A percentile compares a stretch with the other conserved stretches of the same genome.
Conservation (phyloP, 2,113 vertebrate species). For the Solea solea region DNA sequence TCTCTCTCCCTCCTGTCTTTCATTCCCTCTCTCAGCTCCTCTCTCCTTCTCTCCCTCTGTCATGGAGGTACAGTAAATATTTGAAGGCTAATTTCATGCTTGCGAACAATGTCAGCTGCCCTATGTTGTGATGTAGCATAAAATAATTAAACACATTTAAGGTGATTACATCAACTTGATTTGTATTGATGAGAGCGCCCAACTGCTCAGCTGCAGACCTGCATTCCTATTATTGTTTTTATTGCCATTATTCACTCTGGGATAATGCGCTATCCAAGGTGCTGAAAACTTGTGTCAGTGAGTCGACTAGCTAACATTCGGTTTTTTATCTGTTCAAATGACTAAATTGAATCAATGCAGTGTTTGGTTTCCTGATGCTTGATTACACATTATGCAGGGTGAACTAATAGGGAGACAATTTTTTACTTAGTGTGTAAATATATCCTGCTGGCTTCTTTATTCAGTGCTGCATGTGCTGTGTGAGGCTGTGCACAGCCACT, state of each 20-base stretch:
- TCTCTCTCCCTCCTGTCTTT: too few relatives aligned
- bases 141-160: constrained; percentile 70
- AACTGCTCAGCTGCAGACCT: constrained; percentile 34
- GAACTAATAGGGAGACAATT: constrained; percentile 37
- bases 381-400: constrained; percentile 9
- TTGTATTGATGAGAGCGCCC: constrained; percentile 67
- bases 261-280: constrained; percentile 59
- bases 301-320: constrained; percentile 19
- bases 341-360: constrained; percentile 3
- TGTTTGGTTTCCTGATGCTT: constrained; percentile 11
- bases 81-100: constrained; percentile 67
- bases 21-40: too few relatives aligned
- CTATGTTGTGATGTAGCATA: constrained; percentile 70
- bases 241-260: constrained; percentile 26
- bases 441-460: constrained; percentile 21
- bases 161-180: constrained; percentile 71
- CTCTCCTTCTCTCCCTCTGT: constrained; percentile 18
- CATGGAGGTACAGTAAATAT: constrained; percentile 61
- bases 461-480: constrained; percentile 29
- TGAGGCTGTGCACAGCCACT: constrained; percentile 25
- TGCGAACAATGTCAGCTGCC: constrained; percentile 46
- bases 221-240: constrained; percentile 43
- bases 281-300: constrained; percentile 59
- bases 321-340: constrained; percentile 6
- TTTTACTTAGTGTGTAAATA: constrained; percentile 52